These are phyloP conservation scores for Opisthograptis luteolata DNA, from an alignment of 2,888 invertebrate genomes.

Conservation along the genomic window DNA sequence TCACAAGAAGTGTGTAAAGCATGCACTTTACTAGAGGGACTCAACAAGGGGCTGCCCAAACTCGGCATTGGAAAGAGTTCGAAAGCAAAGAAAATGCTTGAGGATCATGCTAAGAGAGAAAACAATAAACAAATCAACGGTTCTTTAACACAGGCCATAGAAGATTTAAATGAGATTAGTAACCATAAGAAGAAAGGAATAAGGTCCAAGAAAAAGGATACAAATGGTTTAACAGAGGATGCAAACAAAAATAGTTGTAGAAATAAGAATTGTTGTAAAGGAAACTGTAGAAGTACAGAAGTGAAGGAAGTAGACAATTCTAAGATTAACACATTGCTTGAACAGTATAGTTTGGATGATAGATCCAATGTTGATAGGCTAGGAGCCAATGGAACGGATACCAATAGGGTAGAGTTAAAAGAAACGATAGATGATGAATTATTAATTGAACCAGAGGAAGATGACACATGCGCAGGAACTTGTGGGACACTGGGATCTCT, in stretches of 20 bases:
- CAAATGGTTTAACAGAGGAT: conserved; percentile 20
- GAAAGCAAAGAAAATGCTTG: conserved; percentile 88
- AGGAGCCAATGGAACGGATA: conserved; percentile 13
- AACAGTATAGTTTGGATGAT: conserved; percentile 59
- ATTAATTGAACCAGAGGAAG: conserved; percentile 40
- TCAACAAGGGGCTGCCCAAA: conserved; percentile 96
- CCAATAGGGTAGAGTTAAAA: conserved; percentile 25
- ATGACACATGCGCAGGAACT: conserved; percentile 63
- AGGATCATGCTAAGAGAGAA: conserved; percentile 72
- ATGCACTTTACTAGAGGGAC: conserved; percentile 96
- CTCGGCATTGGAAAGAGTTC: conserved; percentile 95
- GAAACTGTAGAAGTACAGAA: conserved; percentile 42
- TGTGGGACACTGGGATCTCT: conserved; percentile 64
- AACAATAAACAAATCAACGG: conserved; percentile 42
- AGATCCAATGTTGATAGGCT: conserved; percentile 16
- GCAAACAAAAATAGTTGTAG: conserved; percentile 25
- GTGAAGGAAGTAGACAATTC: conserved; percentile 44
- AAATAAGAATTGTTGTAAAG: conserved; percentile 50
- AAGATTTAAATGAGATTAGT: conserved; percentile 51
- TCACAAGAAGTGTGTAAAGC: conserved; percentile 98
- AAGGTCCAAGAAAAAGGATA: conserved; percentile 41
- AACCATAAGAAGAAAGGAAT: conserved; percentile 43
- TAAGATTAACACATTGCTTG: conserved; percentile 57
- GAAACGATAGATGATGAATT: conserved; percentile 43
- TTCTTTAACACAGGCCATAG: conserved; percentile 44